Percentiles rank a stretch among this genome's conserved stretches.
Conservation (phyloP, 2,113 vertebrate species). For the Pelodiscus sinensis region DNA sequence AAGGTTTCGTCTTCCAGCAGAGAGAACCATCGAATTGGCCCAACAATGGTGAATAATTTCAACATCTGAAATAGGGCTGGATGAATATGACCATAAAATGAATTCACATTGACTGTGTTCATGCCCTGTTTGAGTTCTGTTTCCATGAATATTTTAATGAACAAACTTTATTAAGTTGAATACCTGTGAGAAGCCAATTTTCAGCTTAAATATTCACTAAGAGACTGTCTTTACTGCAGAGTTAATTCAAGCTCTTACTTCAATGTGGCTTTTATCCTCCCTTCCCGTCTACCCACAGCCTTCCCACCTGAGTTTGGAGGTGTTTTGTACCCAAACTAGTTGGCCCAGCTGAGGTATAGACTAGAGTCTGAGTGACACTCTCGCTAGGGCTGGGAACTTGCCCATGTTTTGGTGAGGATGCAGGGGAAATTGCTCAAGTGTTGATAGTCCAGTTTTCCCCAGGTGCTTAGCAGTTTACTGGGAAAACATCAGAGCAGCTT, state of each 20-base stretch:
- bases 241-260: not conserved
- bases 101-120: not conserved
- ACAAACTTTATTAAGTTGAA: not conserved
- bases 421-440: not conserved
- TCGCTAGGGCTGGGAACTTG: not conserved
- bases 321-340: not conserved
- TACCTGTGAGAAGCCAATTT: not conserved
- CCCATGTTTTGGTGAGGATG: not conserved
- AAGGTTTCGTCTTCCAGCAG: not conserved
- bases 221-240: not conserved
- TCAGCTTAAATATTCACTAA: slow-evolving; percentile 29
- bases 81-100: not conserved
- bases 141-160: not conserved
- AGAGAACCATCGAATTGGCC: not conserved
- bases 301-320: not conserved
- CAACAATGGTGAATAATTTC: not conserved
- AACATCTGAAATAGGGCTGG: not conserved
- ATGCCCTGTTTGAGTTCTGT: not conserved
- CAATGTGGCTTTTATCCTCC: not conserved
- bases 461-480: not conserved
- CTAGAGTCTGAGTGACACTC: not conserved
- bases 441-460: not conserved
- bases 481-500: not conserved
- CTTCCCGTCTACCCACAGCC: not conserved
- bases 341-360: not conserved